These are phyloP conservation scores for Syngnathoides biaculeatus DNA, from an alignment of 2,113 vertebrate species.

Conservation along the genomic window DNA sequence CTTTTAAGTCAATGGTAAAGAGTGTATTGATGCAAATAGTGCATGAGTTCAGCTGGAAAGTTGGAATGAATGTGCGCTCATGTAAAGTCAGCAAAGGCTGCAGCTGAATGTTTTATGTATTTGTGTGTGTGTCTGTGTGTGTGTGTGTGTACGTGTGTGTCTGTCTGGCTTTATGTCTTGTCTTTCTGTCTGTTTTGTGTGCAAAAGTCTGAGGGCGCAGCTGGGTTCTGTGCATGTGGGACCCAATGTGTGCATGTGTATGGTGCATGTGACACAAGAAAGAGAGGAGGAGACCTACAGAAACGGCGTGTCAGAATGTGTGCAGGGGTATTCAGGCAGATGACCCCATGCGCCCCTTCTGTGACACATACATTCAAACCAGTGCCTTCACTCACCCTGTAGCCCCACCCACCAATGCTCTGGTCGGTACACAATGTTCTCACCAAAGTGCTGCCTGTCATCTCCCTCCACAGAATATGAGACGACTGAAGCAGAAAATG, in stretches of 20 bases:
- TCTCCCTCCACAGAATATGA: conserved; percentile 63
- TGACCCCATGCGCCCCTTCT: background rate
- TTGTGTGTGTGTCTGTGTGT: background rate
- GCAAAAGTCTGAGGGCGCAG: conserved; percentile 18
- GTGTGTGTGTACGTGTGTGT: background rate
- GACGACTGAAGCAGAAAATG: background rate
- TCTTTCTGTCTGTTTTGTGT: background rate
- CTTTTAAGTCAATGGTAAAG: conserved; percentile 7
- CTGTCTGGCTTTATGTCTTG: background rate
- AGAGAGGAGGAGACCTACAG: conserved; percentile 12
- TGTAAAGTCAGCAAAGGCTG: background rate
- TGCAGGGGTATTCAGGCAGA: conserved; percentile 31
- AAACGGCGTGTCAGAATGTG: conserved; percentile 36
- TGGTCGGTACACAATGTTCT: conserved; percentile 39
- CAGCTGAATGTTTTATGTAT: conserved; percentile 2
- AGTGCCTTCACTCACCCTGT: conserved; percentile 4
- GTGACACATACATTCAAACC: conserved; percentile 5
- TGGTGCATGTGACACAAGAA: background rate
- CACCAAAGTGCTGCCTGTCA: conserved; percentile 39
- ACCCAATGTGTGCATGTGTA: conserved; percentile 39
- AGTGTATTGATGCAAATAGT: background rate
- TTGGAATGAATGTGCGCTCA: background rate
- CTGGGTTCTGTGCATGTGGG: conserved; percentile 45
- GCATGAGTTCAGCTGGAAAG: conserved; percentile 6
- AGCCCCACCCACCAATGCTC: conserved; percentile 9